phyloP scores from a whole-genome alignment of 2,797 vertebrate species.

The Vultur gryphus region DNA sequence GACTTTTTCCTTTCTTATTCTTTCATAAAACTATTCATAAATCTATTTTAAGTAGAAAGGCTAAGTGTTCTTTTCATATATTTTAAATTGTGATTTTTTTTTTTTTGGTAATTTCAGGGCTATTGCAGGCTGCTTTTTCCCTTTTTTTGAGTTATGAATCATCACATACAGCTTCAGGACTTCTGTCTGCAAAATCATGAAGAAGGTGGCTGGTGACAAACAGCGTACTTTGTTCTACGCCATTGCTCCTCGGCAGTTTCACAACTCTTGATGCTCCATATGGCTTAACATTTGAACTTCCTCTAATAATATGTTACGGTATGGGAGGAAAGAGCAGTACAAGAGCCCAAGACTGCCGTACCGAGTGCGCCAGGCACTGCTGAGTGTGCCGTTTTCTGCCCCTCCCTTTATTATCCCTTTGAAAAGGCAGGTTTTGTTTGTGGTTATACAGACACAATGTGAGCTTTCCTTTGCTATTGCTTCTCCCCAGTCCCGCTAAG shows the following conservation, averaged over 20 bases:
- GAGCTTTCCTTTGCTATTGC: background rate
- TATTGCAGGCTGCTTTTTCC: background rate
- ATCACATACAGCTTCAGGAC: background rate
- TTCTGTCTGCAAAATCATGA: background rate
- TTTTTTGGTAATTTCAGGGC: background rate
- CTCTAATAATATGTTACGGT: background rate
- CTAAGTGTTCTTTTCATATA: background rate
- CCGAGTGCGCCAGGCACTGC: background rate
- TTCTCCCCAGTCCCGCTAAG: background rate
- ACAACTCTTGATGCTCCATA: background rate
- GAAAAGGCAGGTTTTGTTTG: background rate
- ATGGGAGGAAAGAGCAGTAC: background rate
- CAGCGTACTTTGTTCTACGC: background rate
- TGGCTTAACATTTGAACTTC: background rate
- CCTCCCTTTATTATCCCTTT: no score
- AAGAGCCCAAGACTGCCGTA: no score
- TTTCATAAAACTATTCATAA: background rate
- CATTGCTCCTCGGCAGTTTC: background rate
- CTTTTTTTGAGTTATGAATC: background rate
- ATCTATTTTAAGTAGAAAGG: background rate
- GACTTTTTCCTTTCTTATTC: background rate
- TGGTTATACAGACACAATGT: background rate
- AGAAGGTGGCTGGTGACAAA: background rate
- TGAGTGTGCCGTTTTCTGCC: background rate
- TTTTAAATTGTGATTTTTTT: background rate